A percentile compares a stretch with the other conserved stretches of the same genome.
Evolutionary conservation across 2,888 invertebrate species (phyloP).

Genomic region (Serripes groenlandicus): DNA sequence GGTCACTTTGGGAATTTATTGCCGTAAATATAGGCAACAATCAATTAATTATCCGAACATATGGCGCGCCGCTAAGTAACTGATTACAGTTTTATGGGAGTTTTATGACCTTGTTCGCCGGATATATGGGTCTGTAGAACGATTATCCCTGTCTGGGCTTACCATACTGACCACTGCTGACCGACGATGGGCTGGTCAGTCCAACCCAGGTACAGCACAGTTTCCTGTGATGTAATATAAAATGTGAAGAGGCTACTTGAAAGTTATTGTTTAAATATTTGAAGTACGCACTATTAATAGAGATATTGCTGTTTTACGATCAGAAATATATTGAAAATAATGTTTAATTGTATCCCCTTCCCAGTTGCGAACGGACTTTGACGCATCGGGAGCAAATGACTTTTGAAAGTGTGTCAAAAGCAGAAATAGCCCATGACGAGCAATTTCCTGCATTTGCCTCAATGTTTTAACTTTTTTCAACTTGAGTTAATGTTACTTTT

Average conservation of each 20-base stretch:
- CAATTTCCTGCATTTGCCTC: background rate
- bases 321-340: background rate
- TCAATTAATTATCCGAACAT: constrained; percentile 33
- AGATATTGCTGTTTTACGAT: background rate
- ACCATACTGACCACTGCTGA: constrained; percentile 39
- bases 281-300: background rate
- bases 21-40: constrained; percentile 1
- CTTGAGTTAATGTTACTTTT: no score
- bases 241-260: background rate
- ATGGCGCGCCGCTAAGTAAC: constrained; percentile 34
- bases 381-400: background rate
- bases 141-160: constrained; percentile 28
- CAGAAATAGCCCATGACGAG: background rate
- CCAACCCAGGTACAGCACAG: background rate
- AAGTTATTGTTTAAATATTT: background rate
- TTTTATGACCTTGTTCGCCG: constrained; percentile 35
- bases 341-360: background rate
- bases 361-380: background rate
- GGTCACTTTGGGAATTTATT: constrained; percentile 6
- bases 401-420: background rate
- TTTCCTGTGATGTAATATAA: constrained; percentile 28
- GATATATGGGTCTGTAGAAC: constrained; percentile 46
- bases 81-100: constrained; percentile 53
- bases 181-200: background rate
- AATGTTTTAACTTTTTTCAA: no score